Evolutionary conservation across 2,113 vertebrate genomes (phyloP).

Genomic region (Desmodus rotundus): DNA sequence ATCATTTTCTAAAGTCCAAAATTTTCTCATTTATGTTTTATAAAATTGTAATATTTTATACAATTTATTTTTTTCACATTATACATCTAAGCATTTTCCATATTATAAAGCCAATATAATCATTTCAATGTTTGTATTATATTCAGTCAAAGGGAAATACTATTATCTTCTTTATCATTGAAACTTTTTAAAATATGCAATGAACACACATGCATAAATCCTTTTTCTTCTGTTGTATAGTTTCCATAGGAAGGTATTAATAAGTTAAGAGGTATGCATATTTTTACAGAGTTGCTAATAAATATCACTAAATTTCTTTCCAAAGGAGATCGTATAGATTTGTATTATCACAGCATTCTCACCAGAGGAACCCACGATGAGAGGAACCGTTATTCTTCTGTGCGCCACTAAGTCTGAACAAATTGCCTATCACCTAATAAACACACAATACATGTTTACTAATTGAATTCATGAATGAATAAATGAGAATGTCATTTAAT

Average conservation of each 20-base stretch:
- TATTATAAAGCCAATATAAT: neutral
- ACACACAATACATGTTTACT: neutral
- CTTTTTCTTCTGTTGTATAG: neutral
- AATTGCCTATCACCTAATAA: neutral
- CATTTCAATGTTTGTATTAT: neutral
- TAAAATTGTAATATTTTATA: neutral
- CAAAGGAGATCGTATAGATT: neutral
- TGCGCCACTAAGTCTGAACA: neutral
- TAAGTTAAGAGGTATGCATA: neutral
- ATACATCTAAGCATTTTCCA: neutral
- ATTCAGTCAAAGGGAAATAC: conserved; percentile 16
- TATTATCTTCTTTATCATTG: conserved; percentile 2
- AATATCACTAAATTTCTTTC: conserved; percentile 7
- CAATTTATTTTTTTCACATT: neutral
- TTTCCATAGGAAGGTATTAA: neutral
- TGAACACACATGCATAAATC: neutral
- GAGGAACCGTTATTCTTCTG: neutral
- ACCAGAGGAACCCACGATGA: neutral
- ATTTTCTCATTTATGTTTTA: conserved; percentile 27
- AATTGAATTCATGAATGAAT: neutral
- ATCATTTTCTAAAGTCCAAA: neutral
- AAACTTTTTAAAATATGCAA: neutral
- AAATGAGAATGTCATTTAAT: neutral
- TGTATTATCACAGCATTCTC: neutral
- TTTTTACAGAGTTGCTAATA: conserved; percentile 5